Percentiles rank a stretch among this genome's conserved stretches.
These are phyloP conservation scores for Helobdella robusta DNA, from an alignment of 2,888 invertebrate species.

Conservation along the genomic window DNA sequence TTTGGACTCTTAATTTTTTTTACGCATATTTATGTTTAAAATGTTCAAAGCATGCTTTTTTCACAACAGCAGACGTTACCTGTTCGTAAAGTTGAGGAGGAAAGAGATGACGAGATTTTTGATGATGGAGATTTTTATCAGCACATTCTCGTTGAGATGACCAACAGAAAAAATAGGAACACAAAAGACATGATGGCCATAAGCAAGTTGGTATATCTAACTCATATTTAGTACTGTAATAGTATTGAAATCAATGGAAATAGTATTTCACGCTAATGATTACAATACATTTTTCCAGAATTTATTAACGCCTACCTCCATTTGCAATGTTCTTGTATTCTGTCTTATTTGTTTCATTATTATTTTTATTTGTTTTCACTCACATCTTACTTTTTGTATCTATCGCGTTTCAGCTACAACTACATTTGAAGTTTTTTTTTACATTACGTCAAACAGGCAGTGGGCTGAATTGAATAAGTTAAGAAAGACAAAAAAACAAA, in stretches of 20 bases:
- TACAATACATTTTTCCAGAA: too few relatives aligned
- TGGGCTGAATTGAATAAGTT: conserved; percentile 2
- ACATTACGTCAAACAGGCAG: background rate
- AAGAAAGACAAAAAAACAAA: background rate
- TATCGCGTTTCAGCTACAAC: too few relatives aligned
- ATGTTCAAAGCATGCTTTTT: background rate
- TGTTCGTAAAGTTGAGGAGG: background rate
- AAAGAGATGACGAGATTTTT: background rate
- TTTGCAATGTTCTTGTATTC: too few relatives aligned
- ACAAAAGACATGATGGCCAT: conserved; percentile 3
- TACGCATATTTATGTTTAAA: too few relatives aligned
- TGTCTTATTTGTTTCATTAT: too few relatives aligned
- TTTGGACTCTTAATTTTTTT: too few relatives aligned
- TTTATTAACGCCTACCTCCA: too few relatives aligned
- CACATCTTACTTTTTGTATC: too few relatives aligned
- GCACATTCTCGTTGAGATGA: conserved; percentile 5
- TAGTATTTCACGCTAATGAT: too few relatives aligned
- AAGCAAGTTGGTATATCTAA: conserved; percentile 3
- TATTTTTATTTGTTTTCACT: too few relatives aligned
- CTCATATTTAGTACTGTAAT: too few relatives aligned
- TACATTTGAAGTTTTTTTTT: background rate
- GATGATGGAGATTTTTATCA: conserved; percentile 13
- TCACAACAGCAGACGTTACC: background rate
- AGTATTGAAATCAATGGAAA: too few relatives aligned
- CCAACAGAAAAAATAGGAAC: background rate